Conservation (phyloP, 2,113 vertebrate species). For the Paraplagusia blochii region DNA sequence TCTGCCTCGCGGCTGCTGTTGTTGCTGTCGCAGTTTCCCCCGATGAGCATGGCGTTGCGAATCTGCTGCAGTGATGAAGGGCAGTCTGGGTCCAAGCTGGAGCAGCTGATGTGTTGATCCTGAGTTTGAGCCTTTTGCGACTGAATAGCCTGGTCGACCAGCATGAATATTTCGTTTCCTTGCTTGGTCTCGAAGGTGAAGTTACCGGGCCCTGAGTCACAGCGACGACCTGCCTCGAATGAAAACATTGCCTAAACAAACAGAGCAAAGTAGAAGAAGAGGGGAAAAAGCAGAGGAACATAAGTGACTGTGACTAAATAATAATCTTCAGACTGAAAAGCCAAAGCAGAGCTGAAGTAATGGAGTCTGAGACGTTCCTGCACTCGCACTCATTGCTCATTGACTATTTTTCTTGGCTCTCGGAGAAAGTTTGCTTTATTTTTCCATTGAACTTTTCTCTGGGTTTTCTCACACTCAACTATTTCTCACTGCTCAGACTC, state of each 20-base stretch:
- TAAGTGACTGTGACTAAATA: conserved; percentile 2
- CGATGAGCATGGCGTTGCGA: conserved; percentile 39
- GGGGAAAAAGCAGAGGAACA: background rate
- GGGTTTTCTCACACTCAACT: conserved; percentile 10
- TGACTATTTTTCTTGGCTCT: conserved; percentile 20
- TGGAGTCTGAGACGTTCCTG: conserved; percentile 10
- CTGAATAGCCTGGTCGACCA: conserved; percentile 89
- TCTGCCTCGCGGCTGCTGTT: conserved; percentile 69
- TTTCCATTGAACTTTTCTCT: conserved; percentile 19
- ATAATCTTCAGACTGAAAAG: conserved; percentile 1
- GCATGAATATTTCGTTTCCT: conserved; percentile 91
- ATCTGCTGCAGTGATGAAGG: conserved; percentile 57
- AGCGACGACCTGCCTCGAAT: conserved; percentile 93
- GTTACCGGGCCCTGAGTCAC: conserved; percentile 91
- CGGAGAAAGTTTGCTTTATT: conserved; percentile 6
- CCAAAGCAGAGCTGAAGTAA: conserved; percentile 8
- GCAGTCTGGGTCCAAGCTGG: conserved; percentile 64
- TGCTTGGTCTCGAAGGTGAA: conserved; percentile 97
- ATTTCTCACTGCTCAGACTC: background rate
- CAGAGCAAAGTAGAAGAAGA: background rate
- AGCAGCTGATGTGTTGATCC: conserved; percentile 75
- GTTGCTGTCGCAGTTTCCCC: conserved; percentile 49
- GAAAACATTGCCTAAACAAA: conserved; percentile 92
- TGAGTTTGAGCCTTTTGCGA: conserved; percentile 85
- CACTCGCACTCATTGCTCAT: conserved; percentile 13